Conservation (phyloP, 2,888 invertebrate genomes). For the Pollenia labialis region DNA sequence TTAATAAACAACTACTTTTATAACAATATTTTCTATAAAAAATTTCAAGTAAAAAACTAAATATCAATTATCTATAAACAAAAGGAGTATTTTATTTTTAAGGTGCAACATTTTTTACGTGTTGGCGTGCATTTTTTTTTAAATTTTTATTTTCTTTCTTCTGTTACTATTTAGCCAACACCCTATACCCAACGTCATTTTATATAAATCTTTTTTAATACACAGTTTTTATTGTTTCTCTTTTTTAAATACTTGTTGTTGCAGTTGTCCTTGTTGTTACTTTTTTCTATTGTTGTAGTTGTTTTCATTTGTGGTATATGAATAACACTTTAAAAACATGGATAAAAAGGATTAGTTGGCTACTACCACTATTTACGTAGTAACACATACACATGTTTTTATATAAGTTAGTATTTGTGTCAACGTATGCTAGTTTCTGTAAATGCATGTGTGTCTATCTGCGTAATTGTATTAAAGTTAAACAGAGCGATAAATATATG, state of each 20-base stretch:
- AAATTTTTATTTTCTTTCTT: background rate
- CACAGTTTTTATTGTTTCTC: background rate
- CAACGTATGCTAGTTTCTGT: too few relatives aligned
- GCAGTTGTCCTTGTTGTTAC: constrained; percentile 14
- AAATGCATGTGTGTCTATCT: background rate
- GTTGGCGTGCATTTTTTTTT: background rate
- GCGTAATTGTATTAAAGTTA: constrained; percentile 31
- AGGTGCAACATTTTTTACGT: too few relatives aligned
- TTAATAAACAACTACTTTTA: too few relatives aligned
- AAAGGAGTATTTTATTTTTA: too few relatives aligned
- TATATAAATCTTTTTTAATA: constrained; percentile 20
- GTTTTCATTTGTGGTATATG: constrained; percentile 29
- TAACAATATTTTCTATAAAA: too few relatives aligned
- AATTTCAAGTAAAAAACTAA: too few relatives aligned
- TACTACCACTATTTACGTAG: constrained; percentile 18
- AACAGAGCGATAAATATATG: constrained; percentile 48
- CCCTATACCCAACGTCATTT: background rate
- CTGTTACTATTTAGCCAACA: background rate
- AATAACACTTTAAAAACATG: constrained; percentile 7
- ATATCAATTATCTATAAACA: too few relatives aligned
- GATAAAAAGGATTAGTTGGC: constrained; percentile 15
- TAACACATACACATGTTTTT: background rate
- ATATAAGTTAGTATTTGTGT: background rate
- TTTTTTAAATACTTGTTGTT: constrained; percentile 4
- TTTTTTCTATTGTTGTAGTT: constrained; percentile 8